Evolutionary conservation across 2,888 invertebrate species (phyloP).

Genomic region (Diloba caeruleocephala): DNA sequence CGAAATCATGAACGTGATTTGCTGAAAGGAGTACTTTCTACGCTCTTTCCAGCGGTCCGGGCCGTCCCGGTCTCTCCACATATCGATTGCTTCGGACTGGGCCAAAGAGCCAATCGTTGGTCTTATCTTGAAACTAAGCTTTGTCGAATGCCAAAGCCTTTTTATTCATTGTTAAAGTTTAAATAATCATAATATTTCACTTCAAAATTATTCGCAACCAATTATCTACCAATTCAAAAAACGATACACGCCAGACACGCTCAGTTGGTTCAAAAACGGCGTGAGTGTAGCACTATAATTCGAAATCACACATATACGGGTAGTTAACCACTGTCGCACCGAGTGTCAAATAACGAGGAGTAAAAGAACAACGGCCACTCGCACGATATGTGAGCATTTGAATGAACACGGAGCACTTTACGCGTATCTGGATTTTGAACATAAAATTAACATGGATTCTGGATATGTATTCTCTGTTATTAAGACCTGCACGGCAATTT

Average conservation of each 20-base stretch:
- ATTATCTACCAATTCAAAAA: conserved; percentile 16
- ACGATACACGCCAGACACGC: conserved; percentile 19
- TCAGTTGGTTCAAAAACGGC: conserved; percentile 33
- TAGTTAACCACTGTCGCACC: conserved; percentile 19
- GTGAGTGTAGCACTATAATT: conserved; percentile 17
- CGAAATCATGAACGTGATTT: no score
- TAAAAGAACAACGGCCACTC: conserved; percentile 36
- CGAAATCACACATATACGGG: conserved; percentile 25
- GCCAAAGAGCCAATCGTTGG: no score
- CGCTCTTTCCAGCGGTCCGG: no score
- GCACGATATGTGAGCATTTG: conserved; percentile 29
- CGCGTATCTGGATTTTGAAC: conserved; percentile 16
- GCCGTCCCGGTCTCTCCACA: no score
- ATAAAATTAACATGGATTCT: conserved; percentile 9
- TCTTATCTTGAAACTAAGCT: no score
- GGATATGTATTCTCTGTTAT: no score
- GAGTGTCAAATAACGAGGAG: conserved; percentile 39
- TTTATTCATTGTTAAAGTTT: no score
- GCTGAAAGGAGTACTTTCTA: no score
- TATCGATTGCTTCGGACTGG: no score
- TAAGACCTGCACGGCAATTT: no score
- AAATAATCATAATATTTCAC: background rate
- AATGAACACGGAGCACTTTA: conserved; percentile 30
- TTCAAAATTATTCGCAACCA: background rate
- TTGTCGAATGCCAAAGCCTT: no score